Conservation (phyloP, 2,888 invertebrate species). For the Empis livida region DNA sequence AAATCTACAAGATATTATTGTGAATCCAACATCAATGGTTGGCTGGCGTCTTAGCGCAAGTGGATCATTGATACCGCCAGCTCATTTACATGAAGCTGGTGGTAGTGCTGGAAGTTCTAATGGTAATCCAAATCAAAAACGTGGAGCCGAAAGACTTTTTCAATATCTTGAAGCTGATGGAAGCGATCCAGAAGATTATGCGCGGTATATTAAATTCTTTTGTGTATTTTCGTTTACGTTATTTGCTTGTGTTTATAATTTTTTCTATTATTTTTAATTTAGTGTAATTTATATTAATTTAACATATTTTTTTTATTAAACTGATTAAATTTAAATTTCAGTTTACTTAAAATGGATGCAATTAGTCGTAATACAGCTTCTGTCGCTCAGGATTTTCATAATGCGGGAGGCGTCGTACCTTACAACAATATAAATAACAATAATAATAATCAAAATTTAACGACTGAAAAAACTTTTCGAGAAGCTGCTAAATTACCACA, state of each 20-base stretch:
- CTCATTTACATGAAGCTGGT: slow-evolving; percentile 22
- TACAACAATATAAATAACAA: slow-evolving; percentile 22
- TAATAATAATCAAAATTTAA: background rate
- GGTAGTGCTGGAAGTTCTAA: slow-evolving; percentile 23
- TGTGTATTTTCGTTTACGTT: background rate
- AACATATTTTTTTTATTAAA: too few relatives aligned
- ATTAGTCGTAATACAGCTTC: slow-evolving; percentile 38
- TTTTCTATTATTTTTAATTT: background rate
- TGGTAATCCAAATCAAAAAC: slow-evolving; percentile 34
- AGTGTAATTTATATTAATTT: background rate
- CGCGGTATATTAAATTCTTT: slow-evolving; percentile 26
- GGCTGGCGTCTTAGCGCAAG: slow-evolving; percentile 36
- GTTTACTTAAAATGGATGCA: slow-evolving; percentile 37
- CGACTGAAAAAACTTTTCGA: slow-evolving; percentile 2
- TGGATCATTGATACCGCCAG: slow-evolving; percentile 34
- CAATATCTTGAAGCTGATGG: slow-evolving; percentile 64
- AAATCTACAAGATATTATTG: slow-evolving; percentile 34
- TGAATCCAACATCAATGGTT: slow-evolving; percentile 33
- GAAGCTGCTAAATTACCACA: slow-evolving; percentile 26
- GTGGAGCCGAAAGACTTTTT: slow-evolving; percentile 56
- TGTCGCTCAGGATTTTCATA: slow-evolving; percentile 48
- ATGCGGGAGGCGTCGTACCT: slow-evolving; percentile 43
- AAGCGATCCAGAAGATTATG: slow-evolving; percentile 45
- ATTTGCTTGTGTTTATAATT: background rate
- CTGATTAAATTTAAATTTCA: slow-evolving; percentile 13